These are phyloP conservation scores for Rotaria sp. DNA, from an alignment of 2,888 invertebrate genomes.

Conservation along the genomic window DNA sequence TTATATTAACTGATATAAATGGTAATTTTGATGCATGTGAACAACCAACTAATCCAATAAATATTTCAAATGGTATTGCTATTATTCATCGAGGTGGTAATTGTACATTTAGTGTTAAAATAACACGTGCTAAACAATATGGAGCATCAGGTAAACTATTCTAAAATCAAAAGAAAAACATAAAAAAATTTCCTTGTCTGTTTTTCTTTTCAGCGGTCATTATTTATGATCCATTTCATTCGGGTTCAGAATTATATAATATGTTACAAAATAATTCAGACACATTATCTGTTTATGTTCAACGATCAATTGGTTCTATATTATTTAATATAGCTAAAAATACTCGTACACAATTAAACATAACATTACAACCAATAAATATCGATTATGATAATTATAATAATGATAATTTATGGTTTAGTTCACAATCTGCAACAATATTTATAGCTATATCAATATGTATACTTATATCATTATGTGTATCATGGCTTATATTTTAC, in stretches of 20 bases:
- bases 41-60: not conserved
- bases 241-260: not conserved
- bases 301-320: not conserved
- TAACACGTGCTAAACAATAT: constrained; percentile 7
- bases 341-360: not conserved
- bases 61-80: not conserved
- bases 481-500: constrained; percentile 90
- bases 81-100: constrained; percentile 13
- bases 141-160: not conserved
- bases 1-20: not conserved
- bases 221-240: not conserved
- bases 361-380: not conserved
- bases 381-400: not conserved
- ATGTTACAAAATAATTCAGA: not conserved
- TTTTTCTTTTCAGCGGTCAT: not conserved
- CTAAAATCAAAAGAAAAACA: not conserved
- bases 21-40: not conserved
- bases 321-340: not conserved
- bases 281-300: not conserved
- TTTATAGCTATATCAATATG: constrained; percentile 92
- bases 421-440: constrained; percentile 51
- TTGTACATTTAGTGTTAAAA: constrained; percentile 20
- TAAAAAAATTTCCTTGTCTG: not conserved
- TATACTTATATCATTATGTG: constrained; percentile 82
- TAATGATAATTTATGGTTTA: not conserved